A percentile compares a stretch with the other conserved stretches of the same genome.
phyloP scores from a whole-genome alignment of 2,113 vertebrate species.

The Melospiza melodia region DNA sequence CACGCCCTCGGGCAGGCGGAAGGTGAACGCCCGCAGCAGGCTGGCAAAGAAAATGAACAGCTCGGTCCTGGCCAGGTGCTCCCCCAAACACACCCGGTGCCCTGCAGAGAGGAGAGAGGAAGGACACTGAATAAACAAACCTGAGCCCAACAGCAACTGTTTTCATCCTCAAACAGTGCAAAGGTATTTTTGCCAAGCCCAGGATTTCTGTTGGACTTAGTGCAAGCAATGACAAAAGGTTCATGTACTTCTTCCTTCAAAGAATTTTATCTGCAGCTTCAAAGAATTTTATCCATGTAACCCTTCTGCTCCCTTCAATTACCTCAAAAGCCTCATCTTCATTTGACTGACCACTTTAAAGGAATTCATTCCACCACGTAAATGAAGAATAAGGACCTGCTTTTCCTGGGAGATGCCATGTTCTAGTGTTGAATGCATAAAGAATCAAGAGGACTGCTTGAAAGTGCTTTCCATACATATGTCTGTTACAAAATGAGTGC shows the following conservation, averaged over 20 bases:
- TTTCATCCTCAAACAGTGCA: background rate
- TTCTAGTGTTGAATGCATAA: background rate
- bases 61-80: slow-evolving; percentile 32
- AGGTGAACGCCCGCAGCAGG: slow-evolving; percentile 35
- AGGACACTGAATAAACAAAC: background rate
- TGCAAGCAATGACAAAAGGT: background rate
- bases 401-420: background rate
- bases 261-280: background rate
- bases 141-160: background rate
- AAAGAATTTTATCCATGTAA: background rate
- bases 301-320: background rate
- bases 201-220: background rate
- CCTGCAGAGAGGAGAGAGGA: background rate
- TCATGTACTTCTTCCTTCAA: background rate
- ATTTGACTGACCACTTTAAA: background rate
- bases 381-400: background rate
- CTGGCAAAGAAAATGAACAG: slow-evolving; percentile 62
- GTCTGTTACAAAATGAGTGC: background rate
- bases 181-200: background rate
- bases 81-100: slow-evolving; percentile 56
- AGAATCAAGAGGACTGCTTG: background rate
- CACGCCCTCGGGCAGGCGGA: background rate
- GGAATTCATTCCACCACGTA: background rate
- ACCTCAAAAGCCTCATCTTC: background rate
- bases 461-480: background rate